phyloP scores from a whole-genome alignment of 2,888 invertebrate genomes.

The Drosophila nigritarsus region DNA sequence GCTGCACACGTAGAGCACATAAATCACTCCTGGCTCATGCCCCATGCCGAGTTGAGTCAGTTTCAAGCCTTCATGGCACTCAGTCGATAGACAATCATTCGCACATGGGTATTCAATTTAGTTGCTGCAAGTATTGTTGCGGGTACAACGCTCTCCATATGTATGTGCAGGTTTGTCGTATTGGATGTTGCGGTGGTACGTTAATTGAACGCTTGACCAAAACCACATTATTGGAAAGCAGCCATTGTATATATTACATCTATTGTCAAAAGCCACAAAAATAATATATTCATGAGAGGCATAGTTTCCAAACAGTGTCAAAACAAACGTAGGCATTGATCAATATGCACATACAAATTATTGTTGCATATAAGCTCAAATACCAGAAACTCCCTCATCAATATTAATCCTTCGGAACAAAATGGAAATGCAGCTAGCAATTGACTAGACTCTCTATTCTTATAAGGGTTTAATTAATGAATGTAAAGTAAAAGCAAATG shows the following conservation, averaged over 20 bases:
- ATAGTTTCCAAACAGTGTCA: constrained; percentile 6
- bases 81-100: constrained; percentile 55
- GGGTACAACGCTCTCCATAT: constrained; percentile 1
- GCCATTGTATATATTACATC: constrained; percentile 57
- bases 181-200: constrained; percentile 51
- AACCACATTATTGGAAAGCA: constrained; percentile 34
- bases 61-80: constrained; percentile 63
- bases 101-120: constrained; percentile 30
- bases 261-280: constrained; percentile 49
- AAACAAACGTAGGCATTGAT: constrained; percentile 2
- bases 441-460: background rate
- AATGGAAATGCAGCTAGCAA: constrained; percentile 4
- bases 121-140: constrained; percentile 32
- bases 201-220: constrained; percentile 58
- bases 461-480: background rate
- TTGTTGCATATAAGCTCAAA: constrained; percentile 22
- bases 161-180: constrained; percentile 25
- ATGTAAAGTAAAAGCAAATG: background rate
- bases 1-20: constrained; percentile 81
- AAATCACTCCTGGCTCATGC: constrained; percentile 73
- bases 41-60: constrained; percentile 56
- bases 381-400: constrained; percentile 1
- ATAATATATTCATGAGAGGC: constrained; percentile 50
- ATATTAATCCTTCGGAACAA: background rate
- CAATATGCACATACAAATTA: constrained; percentile 33